These are phyloP conservation scores for Xyrichtys novacula DNA, from an alignment of 2,797 vertebrate genomes.

Conservation along the genomic window DNA sequence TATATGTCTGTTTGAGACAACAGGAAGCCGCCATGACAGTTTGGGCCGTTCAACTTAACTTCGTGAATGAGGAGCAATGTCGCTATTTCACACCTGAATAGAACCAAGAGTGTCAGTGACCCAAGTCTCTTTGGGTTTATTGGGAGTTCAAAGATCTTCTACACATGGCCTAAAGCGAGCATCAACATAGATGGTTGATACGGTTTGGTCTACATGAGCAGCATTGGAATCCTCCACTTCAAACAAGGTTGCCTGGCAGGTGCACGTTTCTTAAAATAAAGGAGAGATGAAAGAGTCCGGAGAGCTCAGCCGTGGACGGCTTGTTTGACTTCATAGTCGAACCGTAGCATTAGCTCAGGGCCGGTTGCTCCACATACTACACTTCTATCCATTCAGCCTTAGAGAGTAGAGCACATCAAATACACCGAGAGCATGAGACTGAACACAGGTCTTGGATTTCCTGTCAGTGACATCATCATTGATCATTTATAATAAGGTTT, in stretches of 20 bases:
- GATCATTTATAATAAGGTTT: conserved; percentile 58
- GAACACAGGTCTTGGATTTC: conserved; percentile 24
- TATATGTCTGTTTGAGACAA: too few relatives aligned
- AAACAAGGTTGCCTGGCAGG: neutral
- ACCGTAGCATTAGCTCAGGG: conserved; percentile 13
- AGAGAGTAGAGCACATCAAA: conserved; percentile 21
- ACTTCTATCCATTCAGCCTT: conserved; percentile 29
- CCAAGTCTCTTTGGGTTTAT: too few relatives aligned
- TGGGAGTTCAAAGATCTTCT: too few relatives aligned
- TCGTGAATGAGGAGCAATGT: too few relatives aligned
- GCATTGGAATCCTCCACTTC: too few relatives aligned
- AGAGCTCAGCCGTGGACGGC: neutral
- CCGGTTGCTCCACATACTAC: conserved; percentile 17
- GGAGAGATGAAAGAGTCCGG: neutral
- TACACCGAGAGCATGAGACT: conserved; percentile 30
- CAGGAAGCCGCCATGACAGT: too few relatives aligned
- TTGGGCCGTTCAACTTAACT: too few relatives aligned
- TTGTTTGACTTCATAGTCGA: conserved; percentile 25
- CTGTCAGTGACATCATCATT: conserved; percentile 45
- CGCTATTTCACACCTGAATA: too few relatives aligned
- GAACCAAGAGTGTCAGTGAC: too few relatives aligned
- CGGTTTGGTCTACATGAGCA: too few relatives aligned
- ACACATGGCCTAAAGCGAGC: too few relatives aligned
- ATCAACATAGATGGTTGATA: too few relatives aligned
- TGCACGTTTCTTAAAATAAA: conserved; percentile 20